phyloP scores from a whole-genome alignment of 1,140 invertebrate genomes.

The Atta cephalotes region DNA sequence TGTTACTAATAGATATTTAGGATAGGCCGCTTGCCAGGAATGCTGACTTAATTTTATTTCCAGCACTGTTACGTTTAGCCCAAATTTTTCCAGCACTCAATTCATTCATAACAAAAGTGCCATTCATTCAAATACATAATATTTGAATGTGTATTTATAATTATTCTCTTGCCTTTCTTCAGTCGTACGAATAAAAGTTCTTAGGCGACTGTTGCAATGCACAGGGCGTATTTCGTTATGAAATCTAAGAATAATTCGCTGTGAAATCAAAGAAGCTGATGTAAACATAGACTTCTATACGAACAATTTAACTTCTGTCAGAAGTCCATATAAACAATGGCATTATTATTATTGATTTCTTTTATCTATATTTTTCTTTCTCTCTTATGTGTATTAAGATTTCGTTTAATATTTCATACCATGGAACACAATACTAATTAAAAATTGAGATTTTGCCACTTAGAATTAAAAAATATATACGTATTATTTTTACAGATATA shows the following conservation, averaged over 20 bases:
- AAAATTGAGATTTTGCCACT: slow-evolving; percentile 5
- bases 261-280: neutral
- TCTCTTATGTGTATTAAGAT: neutral
- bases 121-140: slow-evolving; percentile 35
- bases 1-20: slow-evolving; percentile 71
- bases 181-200: slow-evolving; percentile 59
- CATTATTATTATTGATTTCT: slow-evolving; percentile 5
- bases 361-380: slow-evolving; percentile 37
- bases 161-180: slow-evolving; percentile 13
- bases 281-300: neutral
- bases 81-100: slow-evolving; percentile 50
- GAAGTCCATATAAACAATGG: neutral
- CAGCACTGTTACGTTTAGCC: slow-evolving; percentile 54
- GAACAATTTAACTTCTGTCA: neutral
- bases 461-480: neutral
- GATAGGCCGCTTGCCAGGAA: slow-evolving; percentile 71
- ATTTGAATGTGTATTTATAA: slow-evolving; percentile 37
- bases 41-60: slow-evolving; percentile 65
- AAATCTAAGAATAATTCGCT: neutral
- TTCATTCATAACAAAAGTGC: slow-evolving; percentile 28
- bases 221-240: neutral
- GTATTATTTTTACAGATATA: slow-evolving; percentile 7
- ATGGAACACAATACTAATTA: neutral
- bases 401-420: neutral
- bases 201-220: neutral